These are phyloP conservation scores for Mesembrinibis cayennensis DNA, from an alignment of 2,113 vertebrate genomes.

Conservation along the genomic window DNA sequence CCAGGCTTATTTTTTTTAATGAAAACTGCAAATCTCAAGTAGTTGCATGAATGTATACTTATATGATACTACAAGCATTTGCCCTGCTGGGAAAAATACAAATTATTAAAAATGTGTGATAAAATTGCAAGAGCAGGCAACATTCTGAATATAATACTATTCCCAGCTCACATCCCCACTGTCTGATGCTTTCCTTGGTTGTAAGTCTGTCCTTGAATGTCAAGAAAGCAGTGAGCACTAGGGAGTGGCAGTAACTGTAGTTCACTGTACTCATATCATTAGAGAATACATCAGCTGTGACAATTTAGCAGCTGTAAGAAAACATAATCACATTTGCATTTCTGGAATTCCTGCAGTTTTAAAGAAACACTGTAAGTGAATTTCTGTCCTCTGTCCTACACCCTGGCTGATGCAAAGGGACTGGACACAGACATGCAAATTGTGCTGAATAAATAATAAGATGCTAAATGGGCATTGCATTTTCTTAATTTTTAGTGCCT, in stretches of 20 bases:
- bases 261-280: not conserved
- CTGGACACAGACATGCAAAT: not conserved
- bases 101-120: not conserved
- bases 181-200: not conserved
- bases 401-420: not conserved
- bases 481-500: not conserved
- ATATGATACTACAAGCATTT: not conserved
- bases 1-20: not conserved
- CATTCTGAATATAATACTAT: not conserved
- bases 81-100: not conserved
- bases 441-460: not conserved
- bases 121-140: not conserved
- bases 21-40: not conserved
- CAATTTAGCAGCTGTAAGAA: not conserved
- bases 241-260: not conserved
- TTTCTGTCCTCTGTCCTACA: not conserved
- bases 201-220: not conserved
- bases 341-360: not conserved
- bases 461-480: not conserved
- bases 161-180: not conserved
- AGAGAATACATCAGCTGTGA: not conserved
- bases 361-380: not conserved
- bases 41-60: not conserved
- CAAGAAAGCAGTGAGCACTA: not conserved
- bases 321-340: not conserved